Evolutionary conservation across 2,113 vertebrate genomes (phyloP), one percentile per base, ranked within the genome.

Genomic region (Ceyx melanurus): DNA sequence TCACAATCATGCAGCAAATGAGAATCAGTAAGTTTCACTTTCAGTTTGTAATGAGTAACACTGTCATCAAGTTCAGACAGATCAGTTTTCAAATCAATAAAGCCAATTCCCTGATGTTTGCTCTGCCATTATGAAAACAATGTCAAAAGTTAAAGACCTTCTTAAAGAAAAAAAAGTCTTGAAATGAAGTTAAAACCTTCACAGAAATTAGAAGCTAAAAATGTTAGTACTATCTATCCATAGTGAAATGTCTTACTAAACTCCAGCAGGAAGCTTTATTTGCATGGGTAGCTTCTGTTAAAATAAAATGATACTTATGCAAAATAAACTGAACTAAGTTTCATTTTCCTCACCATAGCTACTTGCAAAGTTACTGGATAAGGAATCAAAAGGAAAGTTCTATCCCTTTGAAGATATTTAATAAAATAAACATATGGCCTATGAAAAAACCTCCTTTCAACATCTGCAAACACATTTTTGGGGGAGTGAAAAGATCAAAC

Each of bases 241-340:
- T n/a, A 73, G 40, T 46, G 48, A 46, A 73, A 37, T 21, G 19
- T 53, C n/a, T 25, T 72, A 35, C 67, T 31, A 45, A 53, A 45
- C 31, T 21, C 20, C 1, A 48, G n/a, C 37, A 56, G 26, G n/a
- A n/a, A 83, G n/a, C 20, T 64, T 64, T 46, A 37, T 46, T 73
- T 72, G 26, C 40, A n/a, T 10, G 46, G 40, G 57, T 21, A 31
- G n/a, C 35, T 45, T 53, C 15, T 29, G 11, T 46, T 53, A 26
- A 71, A 68, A 78, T 37, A 31, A 70, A 90, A 95, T 23, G 48
- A 51, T 62, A 77, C 43, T 95, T 95, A 92, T n/a, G 62, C 91
- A 87, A 96, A 88, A 37, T 6, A 81, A 93, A 83, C 54, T 91
- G 92, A 72, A 62, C 28, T 26, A 64, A 93, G 21, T 91, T 95